Conservation (phyloP, 2,797 vertebrate genomes). For the Clarias platycephalus region DNA sequence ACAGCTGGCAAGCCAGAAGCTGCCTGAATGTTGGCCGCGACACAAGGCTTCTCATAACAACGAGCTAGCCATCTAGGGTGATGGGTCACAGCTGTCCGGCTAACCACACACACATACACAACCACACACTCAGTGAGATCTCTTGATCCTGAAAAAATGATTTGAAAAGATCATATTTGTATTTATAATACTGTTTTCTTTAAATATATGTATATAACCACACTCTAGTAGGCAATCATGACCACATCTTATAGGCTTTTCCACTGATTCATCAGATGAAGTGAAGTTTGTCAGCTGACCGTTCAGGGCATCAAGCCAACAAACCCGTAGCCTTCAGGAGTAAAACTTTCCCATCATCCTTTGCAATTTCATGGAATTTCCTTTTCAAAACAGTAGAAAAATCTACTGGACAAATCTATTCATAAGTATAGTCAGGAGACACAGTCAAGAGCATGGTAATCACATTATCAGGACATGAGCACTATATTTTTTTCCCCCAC, state of each 20-base stretch:
- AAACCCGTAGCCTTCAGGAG: neutral
- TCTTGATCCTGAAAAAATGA: conserved; percentile 5
- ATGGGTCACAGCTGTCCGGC: conserved; percentile 40
- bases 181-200: neutral
- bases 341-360: conserved; percentile 1
- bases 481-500: neutral
- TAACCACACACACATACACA: conserved; percentile 18
- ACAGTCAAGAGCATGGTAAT: neutral
- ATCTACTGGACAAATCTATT: neutral
- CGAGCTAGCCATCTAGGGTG: conserved; percentile 30
- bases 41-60: conserved; percentile 24
- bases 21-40: conserved; percentile 13
- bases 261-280: neutral
- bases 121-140: neutral
- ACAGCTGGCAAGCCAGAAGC: conserved; percentile 28
- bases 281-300: neutral
- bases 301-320: conserved; percentile 1
- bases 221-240: neutral
- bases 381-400: conserved; percentile 31
- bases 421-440: neutral
- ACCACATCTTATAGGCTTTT: neutral
- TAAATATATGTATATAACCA: neutral
- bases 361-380: conserved; percentile 24
- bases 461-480: neutral
- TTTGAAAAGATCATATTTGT: neutral